Percentiles rank a stretch among this genome's conserved stretches.
Evolutionary conservation across 2,888 invertebrate genomes (phyloP).

Genomic region (Hylaea fasciaria): DNA sequence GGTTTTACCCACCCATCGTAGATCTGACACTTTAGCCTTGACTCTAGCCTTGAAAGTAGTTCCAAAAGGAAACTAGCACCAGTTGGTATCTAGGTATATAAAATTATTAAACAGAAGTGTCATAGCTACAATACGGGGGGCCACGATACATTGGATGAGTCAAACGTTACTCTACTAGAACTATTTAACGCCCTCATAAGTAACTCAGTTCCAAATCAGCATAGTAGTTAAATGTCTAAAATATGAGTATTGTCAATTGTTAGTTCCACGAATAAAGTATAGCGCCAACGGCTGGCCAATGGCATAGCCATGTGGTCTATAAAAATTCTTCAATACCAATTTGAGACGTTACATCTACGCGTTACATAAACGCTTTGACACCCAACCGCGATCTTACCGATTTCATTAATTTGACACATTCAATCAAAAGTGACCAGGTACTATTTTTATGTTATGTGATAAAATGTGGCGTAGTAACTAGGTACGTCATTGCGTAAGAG

Average conservation of each 20-base stretch:
- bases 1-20: no score
- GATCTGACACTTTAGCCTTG: no score
- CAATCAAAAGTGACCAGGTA: constrained; percentile 2
- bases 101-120: constrained; percentile 19
- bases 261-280: constrained; percentile 51
- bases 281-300: no score
- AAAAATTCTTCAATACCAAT: constrained; percentile 59
- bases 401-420: constrained; percentile 32
- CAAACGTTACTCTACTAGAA: constrained; percentile 57
- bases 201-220: constrained; percentile 57
- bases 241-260: constrained; percentile 66
- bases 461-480: constrained; percentile 12
- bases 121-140: constrained; percentile 25
- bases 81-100: constrained; percentile 18
- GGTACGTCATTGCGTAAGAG: background rate
- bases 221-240: constrained; percentile 66
- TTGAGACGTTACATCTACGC: constrained; percentile 49
- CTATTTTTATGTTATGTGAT: constrained; percentile 13
- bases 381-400: constrained; percentile 24
- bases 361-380: constrained; percentile 45
- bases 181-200: constrained; percentile 63
- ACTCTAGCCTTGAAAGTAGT: constrained; percentile 9
- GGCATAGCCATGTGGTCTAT: constrained; percentile 53
- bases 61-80: constrained; percentile 8
- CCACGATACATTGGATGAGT: constrained; percentile 52